Evolutionary conservation across 2,797 vertebrate species (phyloP).

Genomic region (Buphagus erythrorhynchus): DNA sequence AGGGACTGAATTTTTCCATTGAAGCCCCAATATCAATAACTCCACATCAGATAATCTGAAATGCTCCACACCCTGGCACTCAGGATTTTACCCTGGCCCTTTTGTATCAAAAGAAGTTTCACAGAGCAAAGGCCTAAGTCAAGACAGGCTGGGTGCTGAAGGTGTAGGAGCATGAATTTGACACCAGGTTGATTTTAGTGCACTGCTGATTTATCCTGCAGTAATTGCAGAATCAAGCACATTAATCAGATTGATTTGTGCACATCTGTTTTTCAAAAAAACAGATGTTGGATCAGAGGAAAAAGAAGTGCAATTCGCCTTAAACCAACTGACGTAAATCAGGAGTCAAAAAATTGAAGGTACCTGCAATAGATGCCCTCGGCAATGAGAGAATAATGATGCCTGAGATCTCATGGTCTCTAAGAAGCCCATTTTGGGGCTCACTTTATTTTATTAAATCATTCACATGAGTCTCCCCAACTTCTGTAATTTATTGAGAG

Average conservation of each 20-base stretch:
- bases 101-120: background rate
- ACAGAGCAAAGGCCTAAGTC: background rate
- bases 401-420: background rate
- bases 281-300: slow-evolving; percentile 37
- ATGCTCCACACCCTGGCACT: fast-evolving
- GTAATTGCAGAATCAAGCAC: slow-evolving; percentile 56
- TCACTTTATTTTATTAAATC: background rate
- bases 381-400: background rate
- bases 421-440: background rate
- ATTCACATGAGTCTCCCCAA: background rate
- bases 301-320: background rate
- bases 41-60: background rate
- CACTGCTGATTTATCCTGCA: slow-evolving; percentile 6
- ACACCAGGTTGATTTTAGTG: slow-evolving; percentile 7
- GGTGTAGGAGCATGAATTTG: background rate
- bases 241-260: slow-evolving; percentile 63
- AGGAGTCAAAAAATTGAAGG: background rate
- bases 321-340: background rate
- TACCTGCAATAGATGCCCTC: background rate
- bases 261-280: slow-evolving; percentile 54
- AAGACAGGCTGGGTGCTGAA: background rate
- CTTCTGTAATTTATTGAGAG: background rate
- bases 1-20: background rate
- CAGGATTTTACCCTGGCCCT: background rate
- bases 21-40: background rate